Evolutionary conservation across 2,888 invertebrate species (phyloP), one percentile per base, ranked within the genome.

Genomic region (Agriopis marginaria): DNA sequence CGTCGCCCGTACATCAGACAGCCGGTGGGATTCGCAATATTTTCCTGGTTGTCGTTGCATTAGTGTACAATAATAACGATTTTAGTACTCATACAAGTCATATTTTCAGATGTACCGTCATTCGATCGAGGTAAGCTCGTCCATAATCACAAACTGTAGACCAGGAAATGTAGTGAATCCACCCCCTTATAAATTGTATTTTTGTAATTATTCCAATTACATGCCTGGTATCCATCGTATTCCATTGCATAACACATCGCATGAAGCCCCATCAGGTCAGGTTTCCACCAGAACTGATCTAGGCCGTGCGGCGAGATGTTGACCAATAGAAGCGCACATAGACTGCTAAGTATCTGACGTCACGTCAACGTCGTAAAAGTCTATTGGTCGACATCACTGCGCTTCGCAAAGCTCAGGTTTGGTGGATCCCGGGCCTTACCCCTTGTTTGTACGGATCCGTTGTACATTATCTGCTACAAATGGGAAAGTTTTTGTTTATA

Each of bases 91-190:
- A 92, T 79, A 76, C 74, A 85, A 86, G 80, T 82, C 89, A 89
- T 90, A 84, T 89, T 93, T 93, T 89, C 93, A 93, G 93, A 92
- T 90, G 83, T 87, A 73, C 86, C 91, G 75, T 85, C 89, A 79
- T 84, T 88, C 79, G 89, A 90, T 76, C 85, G 90, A 93, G 93
- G 93, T 93, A 92, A 92, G 93, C 86, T 63, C 84, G 86, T 82
- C 82, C 89, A 88, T 79, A 77, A 78, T 86, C 85, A 75, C 78
- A 86, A 88, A 45, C 58, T 50, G 86, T 78, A 80, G 80, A 88
- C 92, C 92, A 89, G 90, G 91, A 90, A 92, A 91, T 91, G 78
- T 86, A 82, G 83, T 79, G 87, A 89, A 88, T 86, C 85, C 88
- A 89, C 87, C 84, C 77, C 68, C 77, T 67, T 72, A 79, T 76